Evolutionary conservation across 2,113 vertebrate genomes (phyloP).

Genomic region (Patagioenas fasciata): DNA sequence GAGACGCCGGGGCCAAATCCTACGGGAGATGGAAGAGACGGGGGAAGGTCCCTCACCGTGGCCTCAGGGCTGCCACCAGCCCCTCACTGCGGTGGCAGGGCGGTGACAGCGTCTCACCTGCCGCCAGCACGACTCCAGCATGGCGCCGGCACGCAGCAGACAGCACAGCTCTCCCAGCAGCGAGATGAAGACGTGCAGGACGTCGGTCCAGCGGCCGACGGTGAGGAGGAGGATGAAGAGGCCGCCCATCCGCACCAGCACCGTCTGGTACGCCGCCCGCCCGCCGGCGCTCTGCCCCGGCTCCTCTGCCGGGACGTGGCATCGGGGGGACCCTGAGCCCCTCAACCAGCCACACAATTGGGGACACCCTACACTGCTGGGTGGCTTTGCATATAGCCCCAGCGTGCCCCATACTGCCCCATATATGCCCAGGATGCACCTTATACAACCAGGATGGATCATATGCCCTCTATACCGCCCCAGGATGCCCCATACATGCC

Average conservation of each 20-base stretch:
- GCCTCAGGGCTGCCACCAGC: neutral
- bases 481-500: no score
- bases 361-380: no score
- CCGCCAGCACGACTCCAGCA: conserved; percentile 76
- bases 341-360: no score
- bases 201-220: conserved; percentile 86
- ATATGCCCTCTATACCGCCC: neutral
- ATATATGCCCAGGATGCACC: no score
- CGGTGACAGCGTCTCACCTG: conserved; percentile 72
- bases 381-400: neutral
- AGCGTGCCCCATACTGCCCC: accelerated
- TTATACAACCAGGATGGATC: no score
- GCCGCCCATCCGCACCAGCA: conserved; percentile 86
- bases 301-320: conserved; percentile 73
- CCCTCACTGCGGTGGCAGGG: neutral
- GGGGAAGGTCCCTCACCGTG: neutral
- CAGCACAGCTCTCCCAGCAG: conserved; percentile 88
- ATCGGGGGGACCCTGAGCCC: neutral
- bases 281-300: conserved; percentile 64
- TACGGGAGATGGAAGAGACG: neutral
- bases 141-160: conserved; percentile 67
- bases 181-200: conserved; percentile 84
- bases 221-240: conserved; percentile 90
- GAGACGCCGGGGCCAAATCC: neutral
- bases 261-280: conserved; percentile 74